These are phyloP conservation scores for Hypolimnas misippus DNA, from an alignment of 2,888 invertebrate genomes.

Conservation along the genomic window DNA sequence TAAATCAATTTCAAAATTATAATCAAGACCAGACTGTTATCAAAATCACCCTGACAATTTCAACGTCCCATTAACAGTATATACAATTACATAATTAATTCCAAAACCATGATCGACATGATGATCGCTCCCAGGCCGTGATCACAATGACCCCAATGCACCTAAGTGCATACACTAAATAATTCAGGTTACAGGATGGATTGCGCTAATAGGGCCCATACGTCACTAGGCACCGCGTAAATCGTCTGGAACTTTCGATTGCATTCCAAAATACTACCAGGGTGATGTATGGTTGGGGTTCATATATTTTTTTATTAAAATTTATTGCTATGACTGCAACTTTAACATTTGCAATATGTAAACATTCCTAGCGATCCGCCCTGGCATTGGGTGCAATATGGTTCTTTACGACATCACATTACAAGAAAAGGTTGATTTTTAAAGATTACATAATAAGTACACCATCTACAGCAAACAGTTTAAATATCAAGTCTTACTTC, in stretches of 20 bases:
- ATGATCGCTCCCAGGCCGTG: conserved; percentile 12
- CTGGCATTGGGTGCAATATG: neutral
- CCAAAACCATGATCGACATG: neutral
- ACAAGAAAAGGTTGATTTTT: no score
- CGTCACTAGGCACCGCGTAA: conserved; percentile 67
- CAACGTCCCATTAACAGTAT: no score
- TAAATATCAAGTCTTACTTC: no score
- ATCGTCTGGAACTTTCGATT: conserved; percentile 76
- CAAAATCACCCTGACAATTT: no score
- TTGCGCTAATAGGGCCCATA: conserved; percentile 68
- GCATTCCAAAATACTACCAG: conserved; percentile 50
- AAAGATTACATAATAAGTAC: no score
- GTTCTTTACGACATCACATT: no score
- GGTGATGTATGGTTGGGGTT: conserved; percentile 33
- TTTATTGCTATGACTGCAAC: conserved; percentile 10
- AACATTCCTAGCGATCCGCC: no score
- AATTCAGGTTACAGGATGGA: conserved; percentile 67
- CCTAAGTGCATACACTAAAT: conserved; percentile 72
- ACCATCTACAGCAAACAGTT: no score
- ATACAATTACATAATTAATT: neutral
- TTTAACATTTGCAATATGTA: neutral
- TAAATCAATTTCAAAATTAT: no score
- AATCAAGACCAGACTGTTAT: no score
- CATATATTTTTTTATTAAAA: conserved; percentile 25
- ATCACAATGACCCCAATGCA: conserved; percentile 47